phyloP scores from a whole-genome alignment of 2,113 vertebrate species.

The Calidris pygmaea region DNA sequence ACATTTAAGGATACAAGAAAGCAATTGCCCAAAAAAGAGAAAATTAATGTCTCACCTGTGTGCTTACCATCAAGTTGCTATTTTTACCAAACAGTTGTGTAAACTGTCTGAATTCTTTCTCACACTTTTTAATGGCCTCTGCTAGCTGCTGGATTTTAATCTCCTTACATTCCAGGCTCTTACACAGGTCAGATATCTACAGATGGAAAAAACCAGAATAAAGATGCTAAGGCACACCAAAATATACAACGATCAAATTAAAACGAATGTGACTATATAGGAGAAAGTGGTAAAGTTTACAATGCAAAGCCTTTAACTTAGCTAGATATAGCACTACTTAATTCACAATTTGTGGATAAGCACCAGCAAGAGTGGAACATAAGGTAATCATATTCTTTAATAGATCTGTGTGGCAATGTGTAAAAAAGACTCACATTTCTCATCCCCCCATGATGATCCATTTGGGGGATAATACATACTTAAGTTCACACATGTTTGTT shows the following conservation, averaged over 20 bases:
- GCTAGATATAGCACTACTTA: not conserved
- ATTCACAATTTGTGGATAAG: not conserved
- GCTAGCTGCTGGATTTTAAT: constrained; percentile 81
- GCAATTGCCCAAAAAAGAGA: not conserved
- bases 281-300: not conserved
- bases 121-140: constrained; percentile 77
- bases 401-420: not conserved
- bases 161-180: constrained; percentile 80
- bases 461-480: not conserved
- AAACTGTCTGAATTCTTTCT: constrained; percentile 80
- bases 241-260: not conserved
- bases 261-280: not conserved
- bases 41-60: constrained; percentile 76
- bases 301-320: not conserved
- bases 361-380: not conserved
- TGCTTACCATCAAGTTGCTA: constrained; percentile 75
- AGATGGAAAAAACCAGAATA: not conserved
- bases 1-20: not conserved
- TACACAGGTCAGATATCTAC: constrained; percentile 82
- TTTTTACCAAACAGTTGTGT: constrained; percentile 76
- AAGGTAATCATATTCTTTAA: not conserved
- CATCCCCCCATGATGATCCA: not conserved
- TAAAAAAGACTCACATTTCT: not conserved
- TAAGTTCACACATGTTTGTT: not conserved
- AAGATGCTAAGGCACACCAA: not conserved